Base-by-base conservation (phyloP, 53 echinoderm and acorn worm genomes). In the Temnopleurus reevesii region DNA sequence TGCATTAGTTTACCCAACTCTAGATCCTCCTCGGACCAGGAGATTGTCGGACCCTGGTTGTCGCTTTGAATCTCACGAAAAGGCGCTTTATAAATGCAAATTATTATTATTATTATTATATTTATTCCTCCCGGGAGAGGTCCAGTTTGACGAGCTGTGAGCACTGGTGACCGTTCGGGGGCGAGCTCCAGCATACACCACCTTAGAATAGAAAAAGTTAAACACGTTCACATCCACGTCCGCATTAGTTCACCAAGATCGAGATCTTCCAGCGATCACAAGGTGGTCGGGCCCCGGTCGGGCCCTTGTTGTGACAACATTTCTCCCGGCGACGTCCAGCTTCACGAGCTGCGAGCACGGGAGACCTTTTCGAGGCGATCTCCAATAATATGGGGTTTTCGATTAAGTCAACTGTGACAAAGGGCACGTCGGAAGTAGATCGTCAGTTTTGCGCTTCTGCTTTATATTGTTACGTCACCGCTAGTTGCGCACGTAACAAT, bases 251-350 rank as follows among this genome's bases (percentile, higher is more conserved):
- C 38, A 85, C 86, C 86, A 24, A 85, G 46, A 25, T 34, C 58
- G 59, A 85, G 54, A 19, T 90, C 59, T 6, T 60, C 71, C 10
- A 55, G 38, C 38, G 71, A 77, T 84, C 91, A 94, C 54, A 92
- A 89, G 45, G 92, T 89, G 4, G 92, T 83, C 41, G 89, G 84
- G 3, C 91, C 92, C 35, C n/a, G n/a, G n/a, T n/a, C n/a, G n/a
- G n/a, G n/a, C n/a, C n/a, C n/a, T 86, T 82, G 25, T 91, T 47
- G 34, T 63, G 76, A 55, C 94, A 94, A 55, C 94, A 94, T 66
- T 91, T 85, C 41, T 94, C 92, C 61, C 46, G 44, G 92, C 83
- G 19, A 94, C 33, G 58, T 92, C 84, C 46, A 88, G 54, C 29
- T 45, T 43, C 29, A 94, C 26, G 59, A 94, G 85, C 28, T 58